Base-by-base conservation (phyloP, 2,113 vertebrate species). In the Centropus bengalensis region DNA sequence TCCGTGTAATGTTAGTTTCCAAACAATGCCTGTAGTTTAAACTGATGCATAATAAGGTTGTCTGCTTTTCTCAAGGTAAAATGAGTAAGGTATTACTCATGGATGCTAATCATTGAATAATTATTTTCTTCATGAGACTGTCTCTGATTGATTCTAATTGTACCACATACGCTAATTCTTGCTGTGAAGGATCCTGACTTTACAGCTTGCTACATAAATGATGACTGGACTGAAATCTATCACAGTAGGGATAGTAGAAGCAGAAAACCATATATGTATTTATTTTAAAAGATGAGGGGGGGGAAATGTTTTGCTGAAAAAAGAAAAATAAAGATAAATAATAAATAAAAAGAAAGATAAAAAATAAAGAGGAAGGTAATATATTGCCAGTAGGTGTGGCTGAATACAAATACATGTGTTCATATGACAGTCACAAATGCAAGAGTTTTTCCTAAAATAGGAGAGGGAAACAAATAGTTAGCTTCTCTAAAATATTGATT, bases 221-320 rank as follows among this genome's bases (percentile, higher is more conserved):
- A 33, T 27, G n/a, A 81, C 6, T 51, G 58, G 49, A 32, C 33
- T 78, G 38, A 76, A 77, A 79, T 79, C 56, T 79, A 11, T 40
- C 21, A 14, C 8, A 12, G 8, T 59, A 42, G 30, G 40, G 8
- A n/a, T 15, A 73, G 33, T 42, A 58, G 73, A 89, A 69, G 16
- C 45, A 73, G 74, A 62, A 76, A 90, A 42, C 32, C 26, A 0
- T 47, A 5, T 0, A 0, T n/a, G 2, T 47, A 4, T 59, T 32
- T 40, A 42, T 42, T 75, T 88, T 47, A 44, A 81, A 88, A 79
- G 30, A 4, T 49, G 16, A 71, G 14, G 3, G 8, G 51, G 7
- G n/a, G 42, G n/a, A 59, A 47, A 30, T 22, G 8, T 27, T 68
- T 51, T 27, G 7, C 38, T 0, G 0, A 32, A 82, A 67, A 24